Conservation (phyloP, 1,140 invertebrate genomes). For the Cotesia chilonis region DNA sequence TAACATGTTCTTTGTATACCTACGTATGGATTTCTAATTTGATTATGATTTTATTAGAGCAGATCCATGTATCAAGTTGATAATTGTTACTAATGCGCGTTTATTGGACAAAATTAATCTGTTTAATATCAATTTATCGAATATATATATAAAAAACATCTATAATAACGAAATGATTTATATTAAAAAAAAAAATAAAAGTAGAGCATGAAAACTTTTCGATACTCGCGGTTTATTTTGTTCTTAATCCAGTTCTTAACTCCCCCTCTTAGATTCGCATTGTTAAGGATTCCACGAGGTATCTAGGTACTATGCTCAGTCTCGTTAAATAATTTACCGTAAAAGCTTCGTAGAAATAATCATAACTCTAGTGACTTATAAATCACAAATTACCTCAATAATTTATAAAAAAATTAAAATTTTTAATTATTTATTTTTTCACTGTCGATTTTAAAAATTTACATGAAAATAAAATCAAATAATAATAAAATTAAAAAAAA, state of each 20-base stretch:
- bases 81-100: too few relatives aligned
- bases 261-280: slow-evolving; percentile 23
- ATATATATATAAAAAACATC: too few relatives aligned
- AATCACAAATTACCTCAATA: too few relatives aligned
- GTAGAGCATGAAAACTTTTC: slow-evolving; percentile 34
- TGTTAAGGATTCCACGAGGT: slow-evolving; percentile 35
- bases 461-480: background rate
- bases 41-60: too few relatives aligned
- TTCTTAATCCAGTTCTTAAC: slow-evolving; percentile 50
- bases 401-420: too few relatives aligned
- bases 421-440: too few relatives aligned
- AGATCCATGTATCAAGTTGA: background rate
- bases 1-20: background rate
- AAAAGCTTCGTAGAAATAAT: background rate
- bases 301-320: slow-evolving; percentile 16
- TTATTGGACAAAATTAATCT: too few relatives aligned
- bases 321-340: background rate
- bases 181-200: slow-evolving; percentile 14
- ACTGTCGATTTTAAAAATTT: too few relatives aligned
- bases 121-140: too few relatives aligned
- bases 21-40: background rate
- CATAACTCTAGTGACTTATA: background rate
- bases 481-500: slow-evolving; percentile 3
- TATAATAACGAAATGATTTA: background rate
- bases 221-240: slow-evolving; percentile 40